Evolutionary conservation across 1,140 invertebrate species (phyloP).

Genomic region (Drosophila erecta): DNA sequence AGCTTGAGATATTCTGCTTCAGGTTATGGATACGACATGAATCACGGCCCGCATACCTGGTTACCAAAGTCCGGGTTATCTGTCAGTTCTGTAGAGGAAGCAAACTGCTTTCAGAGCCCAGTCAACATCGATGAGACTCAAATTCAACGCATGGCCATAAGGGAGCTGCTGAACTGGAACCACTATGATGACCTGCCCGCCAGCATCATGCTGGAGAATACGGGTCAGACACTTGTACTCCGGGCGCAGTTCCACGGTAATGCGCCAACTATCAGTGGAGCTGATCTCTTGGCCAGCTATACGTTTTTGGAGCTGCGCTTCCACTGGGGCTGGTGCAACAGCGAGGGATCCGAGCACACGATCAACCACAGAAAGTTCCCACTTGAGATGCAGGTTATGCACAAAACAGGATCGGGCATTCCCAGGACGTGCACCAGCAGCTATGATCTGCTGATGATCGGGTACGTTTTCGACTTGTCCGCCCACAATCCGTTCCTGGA

Average conservation of each 20-base stretch:
- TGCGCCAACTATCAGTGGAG: constrained; percentile 85
- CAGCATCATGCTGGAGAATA: constrained; percentile 72
- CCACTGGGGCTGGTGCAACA: constrained; percentile 86
- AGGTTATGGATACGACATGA: constrained; percentile 32
- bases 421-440: constrained; percentile 58
- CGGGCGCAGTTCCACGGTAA: constrained; percentile 75
- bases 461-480: constrained; percentile 74
- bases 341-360: constrained; percentile 87
- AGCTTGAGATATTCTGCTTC: not conserved
- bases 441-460: constrained; percentile 75
- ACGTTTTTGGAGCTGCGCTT: constrained; percentile 86
- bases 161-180: constrained; percentile 78
- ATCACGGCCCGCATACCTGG: constrained; percentile 84
- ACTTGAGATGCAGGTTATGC: constrained; percentile 86
- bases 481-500: constrained; percentile 86
- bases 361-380: constrained; percentile 86
- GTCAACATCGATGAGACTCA: constrained; percentile 84
- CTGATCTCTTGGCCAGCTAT: constrained; percentile 84
- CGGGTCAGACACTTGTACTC: constrained; percentile 75
- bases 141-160: constrained; percentile 63
- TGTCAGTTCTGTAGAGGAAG: constrained; percentile 21
- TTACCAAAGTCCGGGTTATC: constrained; percentile 5
- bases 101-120: constrained; percentile 73
- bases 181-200: constrained; percentile 77
- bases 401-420: constrained; percentile 61